A percentile compares a stretch with the other conserved stretches of the same genome.
These are phyloP conservation scores for Phaedon cochleariae DNA, from an alignment of 2,888 invertebrate species.

Conservation along the genomic window DNA sequence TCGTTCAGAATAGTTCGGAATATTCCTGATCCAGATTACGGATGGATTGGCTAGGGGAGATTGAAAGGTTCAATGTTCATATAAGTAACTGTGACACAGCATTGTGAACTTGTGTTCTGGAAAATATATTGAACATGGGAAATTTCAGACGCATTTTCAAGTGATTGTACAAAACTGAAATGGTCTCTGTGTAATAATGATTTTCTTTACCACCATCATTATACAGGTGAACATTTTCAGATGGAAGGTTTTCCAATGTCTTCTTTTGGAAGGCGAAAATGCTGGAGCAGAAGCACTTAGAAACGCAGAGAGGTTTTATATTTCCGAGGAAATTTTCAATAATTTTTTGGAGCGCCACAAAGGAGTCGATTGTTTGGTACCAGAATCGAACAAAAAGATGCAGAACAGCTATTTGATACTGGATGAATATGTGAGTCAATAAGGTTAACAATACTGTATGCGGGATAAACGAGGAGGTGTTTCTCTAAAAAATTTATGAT, in stretches of 20 bases:
- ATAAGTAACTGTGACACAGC: no score
- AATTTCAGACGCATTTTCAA: no score
- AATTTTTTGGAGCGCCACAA: constrained; percentile 61
- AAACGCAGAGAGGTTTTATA: constrained; percentile 62
- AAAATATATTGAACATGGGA: no score
- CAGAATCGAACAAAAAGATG: constrained; percentile 64
- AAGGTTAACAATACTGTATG: constrained; percentile 1
- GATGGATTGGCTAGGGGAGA: no score
- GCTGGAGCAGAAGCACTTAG: constrained; percentile 61
- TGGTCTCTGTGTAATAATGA: no score
- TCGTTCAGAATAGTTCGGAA: no score
- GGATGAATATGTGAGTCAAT: constrained; percentile 62
- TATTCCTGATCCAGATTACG: no score
- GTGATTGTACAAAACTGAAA: no score
- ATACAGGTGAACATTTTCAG: constrained; percentile 39
- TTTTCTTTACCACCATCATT: no score
- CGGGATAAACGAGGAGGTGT: not conserved
- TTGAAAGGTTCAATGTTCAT: no score
- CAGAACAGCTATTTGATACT: constrained; percentile 65
- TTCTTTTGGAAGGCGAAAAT: constrained; percentile 65
- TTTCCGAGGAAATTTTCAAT: constrained; percentile 60
- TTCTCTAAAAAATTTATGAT: no score
- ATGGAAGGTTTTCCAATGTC: constrained; percentile 65
- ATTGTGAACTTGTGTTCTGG: no score
- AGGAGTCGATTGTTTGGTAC: constrained; percentile 60